Base-by-base conservation (phyloP, 2,888 invertebrate genomes). In the Hypsopygia costalis region DNA sequence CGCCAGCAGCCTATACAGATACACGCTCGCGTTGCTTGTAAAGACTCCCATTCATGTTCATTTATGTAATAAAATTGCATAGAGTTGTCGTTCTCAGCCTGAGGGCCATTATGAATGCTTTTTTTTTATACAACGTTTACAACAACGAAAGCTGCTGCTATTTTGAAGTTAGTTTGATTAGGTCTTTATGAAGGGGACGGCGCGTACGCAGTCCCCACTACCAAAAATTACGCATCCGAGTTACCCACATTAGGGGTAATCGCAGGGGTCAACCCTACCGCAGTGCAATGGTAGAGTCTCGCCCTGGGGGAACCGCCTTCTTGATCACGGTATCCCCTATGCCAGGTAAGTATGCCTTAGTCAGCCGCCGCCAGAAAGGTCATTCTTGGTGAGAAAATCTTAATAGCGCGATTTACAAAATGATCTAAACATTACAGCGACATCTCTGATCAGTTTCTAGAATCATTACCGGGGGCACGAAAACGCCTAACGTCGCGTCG, bases 201-300 rank as follows among this genome's bases (percentile, higher is more conserved):
- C 67, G 67, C 66, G 69, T 60, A 69, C 69, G 70, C 70, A 69
- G 68, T 68, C 69, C 68, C 64, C 61, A 62, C 68, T 70, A 68
- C 55, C 67, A 67, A 68, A 67, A 67, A 68, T 68, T 57, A 67
- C 67, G 65, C 69, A 62, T 58, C 65, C 66, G 69, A 68, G 65
- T 67, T 65, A 69, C 60, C 63, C 69, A 53, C 67, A 63, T 65
- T 65, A 65, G 65, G 67, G 66, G 63, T 68, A 68, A 69, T 68
- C 68, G 64, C 69, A 68, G 46, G 63, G 69, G 68, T 69, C 68
- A 70, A 68, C 69, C 64, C 61, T 40, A 41, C 59, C 68, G 69
- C 67, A 70, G 69, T 70, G 69, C 69, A 70, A 69, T 67, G 69
- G 61, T 35, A 21, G 37, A 50, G 66, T 52, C 69, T 70, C 69